Evolutionary conservation across 2,888 invertebrate genomes (phyloP).

Genomic region (Eilema griseolum): DNA sequence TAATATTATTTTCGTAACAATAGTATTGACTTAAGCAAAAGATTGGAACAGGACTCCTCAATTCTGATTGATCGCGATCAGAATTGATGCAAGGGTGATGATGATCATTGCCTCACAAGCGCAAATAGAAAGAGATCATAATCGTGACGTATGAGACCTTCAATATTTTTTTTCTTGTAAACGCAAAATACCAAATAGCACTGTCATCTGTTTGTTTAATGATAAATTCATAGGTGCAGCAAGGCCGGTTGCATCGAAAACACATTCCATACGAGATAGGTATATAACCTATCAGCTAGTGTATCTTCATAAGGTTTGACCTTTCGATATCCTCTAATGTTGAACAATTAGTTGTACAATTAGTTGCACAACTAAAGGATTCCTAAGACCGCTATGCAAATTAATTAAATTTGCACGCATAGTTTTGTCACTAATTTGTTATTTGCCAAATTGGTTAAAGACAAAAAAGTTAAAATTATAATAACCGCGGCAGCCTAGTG

Average conservation of each 20-base stretch:
- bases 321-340: constrained; percentile 12
- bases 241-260: constrained; percentile 6
- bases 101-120: too few species aligned
- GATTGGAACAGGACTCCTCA: too few species aligned
- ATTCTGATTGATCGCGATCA: too few species aligned
- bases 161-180: background rate
- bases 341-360: constrained; percentile 15
- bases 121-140: background rate
- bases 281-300: background rate
- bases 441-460: background rate
- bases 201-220: constrained; percentile 10
- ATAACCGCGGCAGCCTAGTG: too few species aligned
- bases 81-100: too few species aligned
- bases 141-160: background rate
- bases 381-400: constrained; percentile 8
- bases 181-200: background rate
- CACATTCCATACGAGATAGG: constrained; percentile 11
- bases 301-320: constrained; percentile 10
- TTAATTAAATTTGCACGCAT: background rate
- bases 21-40: too few species aligned
- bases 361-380: background rate
- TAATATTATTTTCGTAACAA: too few species aligned
- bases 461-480: too few species aligned
- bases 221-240: constrained; percentile 12
- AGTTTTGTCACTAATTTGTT: background rate